Evolutionary conservation across 1,140 invertebrate species (phyloP), one percentile per base, ranked within the genome.

Genomic region (Drosophila ogumai): DNA sequence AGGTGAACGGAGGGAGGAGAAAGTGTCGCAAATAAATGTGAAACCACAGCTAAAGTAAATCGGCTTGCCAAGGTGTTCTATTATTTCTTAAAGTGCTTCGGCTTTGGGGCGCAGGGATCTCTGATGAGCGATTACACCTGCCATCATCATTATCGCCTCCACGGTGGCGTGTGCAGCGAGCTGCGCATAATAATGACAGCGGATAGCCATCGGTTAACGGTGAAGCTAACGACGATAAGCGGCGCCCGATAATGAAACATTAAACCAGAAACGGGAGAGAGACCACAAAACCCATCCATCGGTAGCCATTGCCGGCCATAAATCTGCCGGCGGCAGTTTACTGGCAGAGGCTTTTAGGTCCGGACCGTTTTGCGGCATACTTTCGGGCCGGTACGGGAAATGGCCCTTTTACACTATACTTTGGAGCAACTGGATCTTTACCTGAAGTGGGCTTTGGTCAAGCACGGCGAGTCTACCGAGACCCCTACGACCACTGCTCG

Each of bases 1-100:
- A 17, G 46, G 8, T 15, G 8, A 12, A 46, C 34, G 6, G 41
- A 56, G 41, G 7, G 19, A 7, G 31, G 54, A 34, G 34, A 60
- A 40, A 60, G 65, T 78, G 56, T 73, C 68, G 69, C 71, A 61
- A 67, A 77, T 81, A 77, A 82, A 60, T 88, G 77, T 71, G 65
- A 71, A 69, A 40, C 19, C 50, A 40, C 43, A 47, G 68, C 69
- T 72, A 50, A 49, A 28, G 34, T 41, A 54, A 71, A 58, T 31
- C 34, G 3, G 9, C n/a, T 31, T 28, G 22, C 22, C 32, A 60
- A 43, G 38, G 46, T 36, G 46, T 69, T 52, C 34, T 19, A 10
- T 34, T 22, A 22, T 34, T 52, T 36, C 32, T 54, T 36, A 54
- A 54, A 55, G 34, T 9, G 19, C 19, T 38, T n/a, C 13, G 31